Evolutionary conservation across 2,888 invertebrate genomes (phyloP), one percentile per base, ranked within the genome.

Genomic region (Aphodius granarius): DNA sequence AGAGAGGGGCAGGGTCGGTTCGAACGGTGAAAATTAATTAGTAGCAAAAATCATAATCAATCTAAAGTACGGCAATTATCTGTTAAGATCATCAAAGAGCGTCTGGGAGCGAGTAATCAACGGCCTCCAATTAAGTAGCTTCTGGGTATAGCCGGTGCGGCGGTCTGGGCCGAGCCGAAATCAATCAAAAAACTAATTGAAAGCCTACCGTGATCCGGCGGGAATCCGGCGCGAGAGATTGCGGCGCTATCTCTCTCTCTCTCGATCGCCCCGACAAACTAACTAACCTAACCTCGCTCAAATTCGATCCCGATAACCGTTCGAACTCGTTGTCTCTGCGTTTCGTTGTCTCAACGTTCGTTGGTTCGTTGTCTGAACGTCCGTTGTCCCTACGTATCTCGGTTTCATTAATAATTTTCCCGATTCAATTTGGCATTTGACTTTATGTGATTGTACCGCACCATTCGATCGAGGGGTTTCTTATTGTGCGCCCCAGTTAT

Each of bases 101-200:
- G 82, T 82, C 83, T 83, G 83, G 83, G 83, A 84, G 43, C 43
- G 43, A 43, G 86, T 86, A 86, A 86, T 86, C 86, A 86, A 86
- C 86, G 43, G 86, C 85, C 86, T 85, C 85, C 86, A 86, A 86
- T 86, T 86, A 86, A 86, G 84, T 81, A 84, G 84, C 85, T 84
- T 83, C 86, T 85, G 84, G 85, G 84, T 85, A 85, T 86, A 84
- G 84, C 85, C 43, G 43, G 43, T 43, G 13, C 13, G 43, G 43
- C 43, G 43, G 43, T 43, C 9, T 43, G 43, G 43, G 43, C 13
- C 43, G 43, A 43, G 43, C 43, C 43, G 83, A 85, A 86, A 86
- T 86, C 86, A 86, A 86, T 86, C 86, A 86, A 86, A 86, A 86
- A 86, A 86, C 86, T 86, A 86, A 86, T 86, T 86, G 86, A 86